Evolutionary conservation across 1,140 invertebrate genomes (phyloP).

Genomic region (Temnothorax nylanderi): DNA sequence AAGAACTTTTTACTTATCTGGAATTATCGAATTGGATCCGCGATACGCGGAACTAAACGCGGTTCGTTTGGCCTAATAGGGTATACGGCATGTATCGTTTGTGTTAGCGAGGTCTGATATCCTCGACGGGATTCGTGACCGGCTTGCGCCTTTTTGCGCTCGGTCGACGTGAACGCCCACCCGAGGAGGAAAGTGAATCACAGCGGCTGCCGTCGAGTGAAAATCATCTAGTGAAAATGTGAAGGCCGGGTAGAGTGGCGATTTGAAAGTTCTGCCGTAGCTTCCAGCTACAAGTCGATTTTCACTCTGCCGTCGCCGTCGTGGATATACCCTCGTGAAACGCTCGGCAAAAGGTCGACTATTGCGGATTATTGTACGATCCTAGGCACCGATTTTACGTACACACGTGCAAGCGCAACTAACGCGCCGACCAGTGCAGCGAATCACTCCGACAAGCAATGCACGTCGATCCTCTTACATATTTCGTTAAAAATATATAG

Average conservation of each 20-base stretch:
- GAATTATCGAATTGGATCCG: not conserved
- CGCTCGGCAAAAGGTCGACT: conserved; percentile 40
- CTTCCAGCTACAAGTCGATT: conserved; percentile 67
- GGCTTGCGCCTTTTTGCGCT: conserved; percentile 38
- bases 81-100: conserved; percentile 6
- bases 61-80: not conserved
- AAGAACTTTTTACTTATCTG: not conserved
- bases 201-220: conserved; percentile 62
- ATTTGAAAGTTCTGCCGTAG: conserved; percentile 72
- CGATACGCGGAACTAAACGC: conserved; percentile 2
- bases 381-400: not conserved
- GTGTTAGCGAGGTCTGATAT: conserved; percentile 12
- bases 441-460: not conserved
- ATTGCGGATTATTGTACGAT: conserved; percentile 2
- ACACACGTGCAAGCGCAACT: not conserved
- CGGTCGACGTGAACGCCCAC: conserved; percentile 64
- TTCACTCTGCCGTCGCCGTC: conserved; percentile 62
- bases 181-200: conserved; percentile 71
- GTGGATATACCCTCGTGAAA: conserved; percentile 17
- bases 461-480: not conserved
- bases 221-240: conserved; percentile 70
- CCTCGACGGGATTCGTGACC: conserved; percentile 39
- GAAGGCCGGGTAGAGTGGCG: conserved; percentile 67
- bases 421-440: not conserved
- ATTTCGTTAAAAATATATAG: not conserved